Conservation (phyloP, 2,113 vertebrate genomes). For the Mugil cephalus region DNA sequence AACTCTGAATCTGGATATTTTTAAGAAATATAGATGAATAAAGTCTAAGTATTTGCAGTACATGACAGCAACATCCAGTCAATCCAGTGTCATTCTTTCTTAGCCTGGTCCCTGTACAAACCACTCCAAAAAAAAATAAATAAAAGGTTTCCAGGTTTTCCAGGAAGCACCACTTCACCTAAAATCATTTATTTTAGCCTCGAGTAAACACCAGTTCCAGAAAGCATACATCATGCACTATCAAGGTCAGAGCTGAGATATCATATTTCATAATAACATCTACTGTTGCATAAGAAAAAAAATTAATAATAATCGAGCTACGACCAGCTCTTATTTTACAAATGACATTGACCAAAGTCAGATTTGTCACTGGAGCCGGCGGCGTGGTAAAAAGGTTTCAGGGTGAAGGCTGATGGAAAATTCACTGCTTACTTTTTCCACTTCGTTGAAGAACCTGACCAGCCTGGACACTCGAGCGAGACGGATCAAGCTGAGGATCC, state of each 20-base stretch:
- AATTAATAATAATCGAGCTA: no score
- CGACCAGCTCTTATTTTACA: neutral
- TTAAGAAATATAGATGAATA: neutral
- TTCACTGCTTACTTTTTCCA: slow-evolving; percentile 81
- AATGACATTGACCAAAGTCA: slow-evolving; percentile 40
- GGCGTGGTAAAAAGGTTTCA: slow-evolving; percentile 6
- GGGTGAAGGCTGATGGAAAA: slow-evolving; percentile 33
- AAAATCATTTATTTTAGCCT: neutral
- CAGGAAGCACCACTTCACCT: neutral
- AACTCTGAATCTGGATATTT: neutral
- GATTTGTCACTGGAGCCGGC: slow-evolving; percentile 28
- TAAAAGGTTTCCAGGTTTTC: slow-evolving; percentile 2
- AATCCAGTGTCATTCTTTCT: no score
- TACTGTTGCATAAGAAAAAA: no score
- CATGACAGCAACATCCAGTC: neutral
- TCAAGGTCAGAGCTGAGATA: neutral
- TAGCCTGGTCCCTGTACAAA: neutral
- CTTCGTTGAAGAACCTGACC: slow-evolving; percentile 83
- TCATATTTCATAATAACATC: no score
- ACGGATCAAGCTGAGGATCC: slow-evolving; percentile 82
- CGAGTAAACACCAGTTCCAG: neutral
- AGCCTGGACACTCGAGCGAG: slow-evolving; percentile 81
- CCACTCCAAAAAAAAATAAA: no score
- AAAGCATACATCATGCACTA: slow-evolving; percentile 1
- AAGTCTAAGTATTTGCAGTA: neutral